Evolutionary conservation across 2,888 invertebrate genomes (phyloP), one percentile per base, ranked within the genome.

Genomic region (Chydorus sphaericus): DNA sequence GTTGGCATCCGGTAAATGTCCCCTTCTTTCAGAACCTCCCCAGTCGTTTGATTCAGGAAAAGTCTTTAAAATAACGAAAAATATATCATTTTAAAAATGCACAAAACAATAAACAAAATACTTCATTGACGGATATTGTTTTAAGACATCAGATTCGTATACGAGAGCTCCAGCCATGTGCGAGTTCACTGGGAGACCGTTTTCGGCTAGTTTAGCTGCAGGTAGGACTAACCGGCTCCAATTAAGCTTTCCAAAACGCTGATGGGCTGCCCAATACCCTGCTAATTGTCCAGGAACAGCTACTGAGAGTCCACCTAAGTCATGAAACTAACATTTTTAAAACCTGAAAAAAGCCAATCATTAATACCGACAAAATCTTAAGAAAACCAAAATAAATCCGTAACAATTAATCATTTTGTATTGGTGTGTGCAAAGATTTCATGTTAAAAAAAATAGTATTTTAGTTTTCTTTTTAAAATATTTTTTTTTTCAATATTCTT

Each of bases 201-300:
- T 72, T 59, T 75, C 73, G 63, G 86, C 85, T 28, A 94, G 71
- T 36, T 81, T 73, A 51, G 88, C 88, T 1, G 85, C 77, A 0
- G 91, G 91, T 60, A 77, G 70, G 59, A 96, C 80, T 23, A 96
- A 72, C 0, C 81, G 78, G 48, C 69, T 69, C 94, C 94, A 96
- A 0, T 79, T 76, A 51, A 92, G 71, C 59, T 74, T 76, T 1
- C 63, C 63, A 66, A 82, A 88, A 61, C 70, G 72, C 61, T 78
- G 70, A 70, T 89, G 80, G 33, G 88, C 79, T 57, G 75, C 79
- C 77, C 83, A 83, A 68, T 89, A 89, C 2, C 94, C 94, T 56
- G 77, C 73, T 16, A 94, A 69, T 70, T 93, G 93, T 8, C 91
- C 91, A 0, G 94, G 93, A n/a, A 94, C 83, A 14, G 83, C 94